Evolutionary conservation across 2,888 invertebrate genomes (phyloP), one percentile per base, ranked within the genome.

Genomic region (Pardosa pseudoannulata): DNA sequence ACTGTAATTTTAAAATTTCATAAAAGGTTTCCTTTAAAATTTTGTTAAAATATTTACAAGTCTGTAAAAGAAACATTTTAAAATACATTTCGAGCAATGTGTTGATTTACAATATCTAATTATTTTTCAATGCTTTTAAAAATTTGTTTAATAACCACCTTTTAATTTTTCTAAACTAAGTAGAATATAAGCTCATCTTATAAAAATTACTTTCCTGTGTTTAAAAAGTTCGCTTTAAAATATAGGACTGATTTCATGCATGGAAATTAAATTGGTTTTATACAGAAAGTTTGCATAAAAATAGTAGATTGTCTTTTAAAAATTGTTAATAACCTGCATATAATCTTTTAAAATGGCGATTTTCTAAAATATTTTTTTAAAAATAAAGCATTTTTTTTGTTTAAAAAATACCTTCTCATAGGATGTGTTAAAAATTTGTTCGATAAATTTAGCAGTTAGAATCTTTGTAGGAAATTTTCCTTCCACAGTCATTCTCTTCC

Each of bases 1-100:
- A 80, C 36, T 71, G 71, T 29, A 62, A 39, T 56, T 79, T 64
- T 79, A 71, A 71, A 64, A 9, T 71, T 41, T 2, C 32, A 39
- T 71, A 64, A 36, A 71, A 71, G 19, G 31, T 39, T 64, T 36
- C 31, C n/a, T 7, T 19, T 74, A 32, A 56, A 16, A 67, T 68
- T 50, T 67, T 41, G 28, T 56, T 19, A 78, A 11, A 56, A 76
- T n/a, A 56, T 70, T 36, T 56, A n/a, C 62, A 50, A 56, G 36
- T 31, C 50, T 67, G 32, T 36, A 9, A 13, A 70, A 70, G n/a
- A n/a, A 56, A 19, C 23, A 23, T 23, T 19, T 46, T 16, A 56
- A 73, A 50, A 56, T 56, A 73, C 19, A n/a, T n/a, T n/a, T n/a
- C n/a, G n/a, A n/a, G n/a, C n/a, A n/a, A n/a, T n/a, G n/a, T n/a